Evolutionary conservation across 2,888 invertebrate genomes (phyloP), one percentile per base, ranked within the genome.

Genomic region (Sipunculus nudus): DNA sequence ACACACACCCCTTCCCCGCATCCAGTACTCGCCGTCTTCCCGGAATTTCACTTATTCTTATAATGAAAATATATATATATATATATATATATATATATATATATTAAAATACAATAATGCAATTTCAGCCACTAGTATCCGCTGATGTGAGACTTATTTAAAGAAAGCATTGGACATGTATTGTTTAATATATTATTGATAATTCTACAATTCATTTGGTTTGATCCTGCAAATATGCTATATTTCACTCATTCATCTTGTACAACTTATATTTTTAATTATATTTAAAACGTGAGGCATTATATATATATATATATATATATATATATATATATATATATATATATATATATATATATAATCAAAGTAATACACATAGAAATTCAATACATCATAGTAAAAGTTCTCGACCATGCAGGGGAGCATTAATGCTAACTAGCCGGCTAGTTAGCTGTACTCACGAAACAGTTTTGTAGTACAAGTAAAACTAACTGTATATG

Each of bases 321-420:
- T 48, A 48, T 48, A 29, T 48, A 28, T 48, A 29, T 28, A 48
- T 48, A 29, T 48, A 48, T 48, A 29, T 48, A 48, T 48, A 29
- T 28, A 48, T 48, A 29, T 48, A 48, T 48, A n/a, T 29, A 31
- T 48, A 29, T 29, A 48, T 28, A 3, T 29, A 31, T 48, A 29
- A 48, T 16, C 32, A 21, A 48, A n/a, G n/a, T n/a, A n/a, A n/a
- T n/a, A n/a, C n/a, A n/a, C n/a, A n/a, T n/a, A n/a, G n/a, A n/a
- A n/a, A n/a, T n/a, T n/a, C n/a, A n/a, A n/a, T n/a, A n/a, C n/a
- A n/a, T n/a, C n/a, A n/a, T n/a, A n/a, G n/a, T n/a, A n/a, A n/a
- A n/a, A n/a, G n/a, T n/a, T n/a, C n/a, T n/a, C n/a, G n/a, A n/a
- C n/a, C n/a, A n/a, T n/a, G n/a, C n/a, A n/a, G n/a, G n/a, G n/a